Percentiles rank a stretch among this genome's conserved stretches.
Evolutionary conservation across 37 sponge, comb jelly and placozoan species (phyloP).

Genomic region (Axinella damicornis): DNA sequence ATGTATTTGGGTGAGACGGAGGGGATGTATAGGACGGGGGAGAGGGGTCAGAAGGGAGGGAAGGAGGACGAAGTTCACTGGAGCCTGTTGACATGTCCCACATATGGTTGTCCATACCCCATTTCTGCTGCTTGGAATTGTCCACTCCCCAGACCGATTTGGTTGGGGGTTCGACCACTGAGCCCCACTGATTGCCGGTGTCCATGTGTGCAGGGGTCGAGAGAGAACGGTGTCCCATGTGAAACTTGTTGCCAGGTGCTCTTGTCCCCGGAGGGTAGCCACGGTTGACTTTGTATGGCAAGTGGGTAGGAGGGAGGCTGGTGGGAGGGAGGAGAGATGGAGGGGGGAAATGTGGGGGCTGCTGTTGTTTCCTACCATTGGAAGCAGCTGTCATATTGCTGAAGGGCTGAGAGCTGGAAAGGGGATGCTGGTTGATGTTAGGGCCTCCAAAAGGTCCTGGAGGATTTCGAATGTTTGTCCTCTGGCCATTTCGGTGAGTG

Average conservation of each 20-base stretch:
- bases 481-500: background rate
- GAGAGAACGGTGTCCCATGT: too few species aligned
- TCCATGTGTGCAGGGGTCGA: background rate
- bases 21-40: background rate
- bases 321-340: too few species aligned
- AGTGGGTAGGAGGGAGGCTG: too few species aligned
- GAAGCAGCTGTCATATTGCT: background rate
- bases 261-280: too few species aligned
- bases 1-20: conserved; percentile 9
- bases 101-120: background rate
- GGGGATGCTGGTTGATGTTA: background rate
- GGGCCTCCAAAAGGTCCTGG: background rate
- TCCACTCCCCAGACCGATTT: background rate
- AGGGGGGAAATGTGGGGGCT: too few species aligned
- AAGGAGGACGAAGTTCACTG: too few species aligned
- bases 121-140: background rate
- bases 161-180: background rate
- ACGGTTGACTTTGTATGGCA: too few species aligned
- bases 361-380: too few species aligned
- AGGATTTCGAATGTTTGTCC: background rate
- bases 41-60: too few species aligned
- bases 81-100: background rate
- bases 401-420: background rate
- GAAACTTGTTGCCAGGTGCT: too few species aligned
- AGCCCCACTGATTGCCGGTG: background rate